Conservation (phyloP, 2,888 invertebrate species). For the Calliopum simillimum region DNA sequence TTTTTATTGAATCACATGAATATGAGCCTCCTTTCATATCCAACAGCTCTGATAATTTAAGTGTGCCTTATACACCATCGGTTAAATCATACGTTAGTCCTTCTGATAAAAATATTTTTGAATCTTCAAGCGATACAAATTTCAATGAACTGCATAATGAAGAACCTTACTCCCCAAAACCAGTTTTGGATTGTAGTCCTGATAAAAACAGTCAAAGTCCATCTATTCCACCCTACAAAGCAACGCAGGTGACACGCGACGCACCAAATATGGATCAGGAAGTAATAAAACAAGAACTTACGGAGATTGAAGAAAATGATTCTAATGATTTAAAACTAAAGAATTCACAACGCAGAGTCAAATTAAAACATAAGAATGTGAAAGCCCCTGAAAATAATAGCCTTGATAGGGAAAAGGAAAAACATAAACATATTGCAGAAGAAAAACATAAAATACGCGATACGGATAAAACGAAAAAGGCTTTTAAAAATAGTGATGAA, state of each 20-base stretch:
- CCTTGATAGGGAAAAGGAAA: not conserved
- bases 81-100: not conserved
- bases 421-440: not conserved
- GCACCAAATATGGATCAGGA: not conserved
- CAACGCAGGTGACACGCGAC: constrained; percentile 23
- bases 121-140: constrained; percentile 19
- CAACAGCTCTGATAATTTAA: not conserved
- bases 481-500: not conserved
- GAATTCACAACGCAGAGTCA: not conserved
- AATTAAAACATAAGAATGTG: not conserved
- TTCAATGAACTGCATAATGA: constrained; percentile 23
- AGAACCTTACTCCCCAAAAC: constrained; percentile 41
- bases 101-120: not conserved
- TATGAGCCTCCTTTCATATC: constrained; percentile 20
- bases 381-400: not conserved
- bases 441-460: not conserved
- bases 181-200: not conserved
- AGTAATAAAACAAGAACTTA: not conserved
- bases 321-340: too few species aligned
- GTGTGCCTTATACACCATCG: constrained; percentile 42
- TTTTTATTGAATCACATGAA: not conserved
- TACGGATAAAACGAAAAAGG: not conserved
- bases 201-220: not conserved
- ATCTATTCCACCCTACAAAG: constrained; percentile 34
- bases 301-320: too few species aligned